Conservation (phyloP, 2,113 vertebrate species). For the Callionymus lyra region DNA sequence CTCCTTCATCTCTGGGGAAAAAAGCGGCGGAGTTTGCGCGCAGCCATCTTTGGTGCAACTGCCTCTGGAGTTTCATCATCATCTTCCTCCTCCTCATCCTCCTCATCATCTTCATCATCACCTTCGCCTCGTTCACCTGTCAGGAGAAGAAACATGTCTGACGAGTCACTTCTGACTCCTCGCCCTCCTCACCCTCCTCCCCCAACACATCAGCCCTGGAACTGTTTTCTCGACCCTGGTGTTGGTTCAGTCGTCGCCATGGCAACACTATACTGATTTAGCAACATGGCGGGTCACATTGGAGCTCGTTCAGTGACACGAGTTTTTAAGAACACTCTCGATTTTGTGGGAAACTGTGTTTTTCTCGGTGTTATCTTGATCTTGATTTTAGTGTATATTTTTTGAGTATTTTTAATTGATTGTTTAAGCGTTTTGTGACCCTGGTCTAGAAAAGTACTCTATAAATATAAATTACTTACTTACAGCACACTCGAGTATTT, state of each 20-base stretch:
- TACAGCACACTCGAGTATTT: too few relatives aligned
- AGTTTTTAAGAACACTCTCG: too few relatives aligned
- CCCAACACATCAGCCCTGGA: too few relatives aligned
- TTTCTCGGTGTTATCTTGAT: too few relatives aligned
- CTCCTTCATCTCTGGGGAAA: not conserved
- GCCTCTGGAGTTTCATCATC: constrained; percentile 29
- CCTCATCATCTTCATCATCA: too few relatives aligned
- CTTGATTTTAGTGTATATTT: too few relatives aligned
- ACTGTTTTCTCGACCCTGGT: constrained; percentile 25
- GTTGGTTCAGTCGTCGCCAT: constrained; percentile 50
- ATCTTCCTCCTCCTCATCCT: constrained; percentile 14
- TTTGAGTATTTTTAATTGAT: too few relatives aligned
- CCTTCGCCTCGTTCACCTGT: not conserved
- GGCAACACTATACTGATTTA: constrained; percentile 57
- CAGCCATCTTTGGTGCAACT: constrained; percentile 55
- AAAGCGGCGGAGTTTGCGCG: constrained; percentile 4
- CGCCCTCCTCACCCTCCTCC: not conserved
- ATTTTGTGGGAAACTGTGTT: too few relatives aligned
- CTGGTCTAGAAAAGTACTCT: too few relatives aligned
- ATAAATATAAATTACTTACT: too few relatives aligned
- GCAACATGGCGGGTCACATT: constrained; percentile 25
- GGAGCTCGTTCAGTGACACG: constrained; percentile 16
- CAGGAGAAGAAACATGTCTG: constrained; percentile 24
- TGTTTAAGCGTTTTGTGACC: too few relatives aligned
- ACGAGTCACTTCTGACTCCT: too few relatives aligned